Base-by-base conservation (phyloP, 2,797 vertebrate species). In the Micropoecilia bifurca region DNA sequence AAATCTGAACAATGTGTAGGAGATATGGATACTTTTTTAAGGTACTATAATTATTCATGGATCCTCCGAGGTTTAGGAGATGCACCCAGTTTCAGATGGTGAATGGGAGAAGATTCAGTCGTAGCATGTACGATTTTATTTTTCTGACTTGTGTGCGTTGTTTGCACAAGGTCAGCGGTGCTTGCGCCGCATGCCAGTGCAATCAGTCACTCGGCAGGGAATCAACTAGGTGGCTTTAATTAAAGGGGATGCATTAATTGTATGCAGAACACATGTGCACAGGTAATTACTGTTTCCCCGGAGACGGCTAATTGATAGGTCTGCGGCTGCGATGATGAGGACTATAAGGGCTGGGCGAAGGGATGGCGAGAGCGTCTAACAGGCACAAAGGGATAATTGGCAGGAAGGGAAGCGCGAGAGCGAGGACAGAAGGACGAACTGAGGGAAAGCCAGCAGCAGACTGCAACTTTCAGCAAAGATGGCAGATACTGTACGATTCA, bases 231-330 rank as follows among this genome's bases (percentile, higher is more conserved):
- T 91, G 90, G 86, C 83, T 50, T 92, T 95, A 96, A 96, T 95
- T 95, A 93, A 93, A 89, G 90, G 89, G 90, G 91, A 88, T 83
- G 87, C 83, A 45, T 88, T 94, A 95, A 95, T 94, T 93, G 91
- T 93, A 90, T 92, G 93, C 92, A 80, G 89, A 95, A 93, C 92
- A 94, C 94, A 95, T 90, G 91, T 94, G 92, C 80, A 57, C 91
- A 92, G 93, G 93, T 96, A 95, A 95, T 96, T 95, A 95, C 83
- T 30, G 89, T 93, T 88, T 95, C 95, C 90, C 88, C 77, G 79
- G 93, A 93, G 93, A 93, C 71, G 69, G 86, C 77, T 95, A 95
- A 95, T 95, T 95, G 94, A 95, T 93, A 91, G 92, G 93, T 92
- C 8, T 84, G 89, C 81, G 81, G 83, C 87, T 74, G 83, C 14